Evolutionary conservation across 2,113 vertebrate genomes (phyloP).

Genomic region (Albula glossodonta): DNA sequence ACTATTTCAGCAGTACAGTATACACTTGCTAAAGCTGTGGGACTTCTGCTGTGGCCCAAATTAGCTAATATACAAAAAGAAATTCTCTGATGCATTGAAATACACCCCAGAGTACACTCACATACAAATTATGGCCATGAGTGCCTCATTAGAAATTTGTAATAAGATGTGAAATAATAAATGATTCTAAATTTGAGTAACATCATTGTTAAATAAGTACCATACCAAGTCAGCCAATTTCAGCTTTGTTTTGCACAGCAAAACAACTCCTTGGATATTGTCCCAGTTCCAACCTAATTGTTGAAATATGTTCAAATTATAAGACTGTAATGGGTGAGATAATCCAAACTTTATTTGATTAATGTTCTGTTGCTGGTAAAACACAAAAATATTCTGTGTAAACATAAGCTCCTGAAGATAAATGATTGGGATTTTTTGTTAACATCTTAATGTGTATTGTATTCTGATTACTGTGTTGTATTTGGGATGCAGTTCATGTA

Average conservation of each 20-base stretch:
- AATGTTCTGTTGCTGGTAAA: not conserved
- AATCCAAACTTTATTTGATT: not conserved
- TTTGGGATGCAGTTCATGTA: not conserved
- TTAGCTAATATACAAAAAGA: too few species aligned
- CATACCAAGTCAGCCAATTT: not conserved
- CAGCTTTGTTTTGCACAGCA: not conserved
- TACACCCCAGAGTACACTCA: not conserved
- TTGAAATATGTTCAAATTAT: not conserved
- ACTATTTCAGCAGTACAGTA: too few species aligned
- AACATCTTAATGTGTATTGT: too few species aligned
- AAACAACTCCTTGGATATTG: not conserved
- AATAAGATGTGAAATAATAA: not conserved
- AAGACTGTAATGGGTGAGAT: not conserved
- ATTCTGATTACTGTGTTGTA: not conserved
- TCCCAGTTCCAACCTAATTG: not conserved
- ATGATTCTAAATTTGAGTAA: not conserved
- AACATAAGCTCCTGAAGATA: too few species aligned
- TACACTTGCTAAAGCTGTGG: too few species aligned
- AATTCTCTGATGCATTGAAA: not conserved
- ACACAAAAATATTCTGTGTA: not conserved
- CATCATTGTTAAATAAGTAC: not conserved
- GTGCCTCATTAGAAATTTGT: not conserved
- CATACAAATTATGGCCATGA: not conserved
- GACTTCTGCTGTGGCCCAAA: too few species aligned
- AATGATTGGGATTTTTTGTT: too few species aligned